Evolutionary conservation across 1,140 invertebrate species (phyloP), one percentile per base, ranked within the genome.

Genomic region (Drosophila funebris): DNA sequence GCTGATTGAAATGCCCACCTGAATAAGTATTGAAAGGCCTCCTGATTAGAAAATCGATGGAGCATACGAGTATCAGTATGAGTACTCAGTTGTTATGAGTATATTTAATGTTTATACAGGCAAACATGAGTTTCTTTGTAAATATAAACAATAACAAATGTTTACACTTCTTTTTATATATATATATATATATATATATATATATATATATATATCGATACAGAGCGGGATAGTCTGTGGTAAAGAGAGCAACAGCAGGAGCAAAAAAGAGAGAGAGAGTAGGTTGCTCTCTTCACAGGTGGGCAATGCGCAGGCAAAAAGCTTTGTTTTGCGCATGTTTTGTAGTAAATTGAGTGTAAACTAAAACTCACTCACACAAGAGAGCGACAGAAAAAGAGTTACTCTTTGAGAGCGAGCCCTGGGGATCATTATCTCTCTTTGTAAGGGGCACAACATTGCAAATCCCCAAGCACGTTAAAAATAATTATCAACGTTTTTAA

Each of bases 391-490:
- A 22, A n/a, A n/a, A n/a, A 20, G 14, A 2, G 14, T 11, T 16
- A 48, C 46, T 60, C 31, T 64, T 58, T 37, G 39, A 56, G 46
- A 44, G 58, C 39, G 13, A n/a, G 60, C 50, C 73, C 68, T 69
- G 78, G 62, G 33, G 13, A 13, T 20, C 37, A 4, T 7, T 56
- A 1, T 24, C 7, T 41, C 53, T 41, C 22, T 27, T 18, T 33
- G 27, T 16, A 46, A 29, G 53, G 43, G 48, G 54, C 44, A 37
- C 27, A 74, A 52, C 46, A 72, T 73, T 89, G 84, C 84, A 88
- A 89, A 88, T 88, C 83, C 83, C 83, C 84, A 88, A 79, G 83
- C 81, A 74, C 83, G 73, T 88, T 88, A 88, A 79, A 88, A 88
- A 88, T 89, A 88, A 89, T 88, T 89, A 79, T 77, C 78, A 89